Conservation (phyloP, 2,113 vertebrate species). For the Erythrocercus mccallii region DNA sequence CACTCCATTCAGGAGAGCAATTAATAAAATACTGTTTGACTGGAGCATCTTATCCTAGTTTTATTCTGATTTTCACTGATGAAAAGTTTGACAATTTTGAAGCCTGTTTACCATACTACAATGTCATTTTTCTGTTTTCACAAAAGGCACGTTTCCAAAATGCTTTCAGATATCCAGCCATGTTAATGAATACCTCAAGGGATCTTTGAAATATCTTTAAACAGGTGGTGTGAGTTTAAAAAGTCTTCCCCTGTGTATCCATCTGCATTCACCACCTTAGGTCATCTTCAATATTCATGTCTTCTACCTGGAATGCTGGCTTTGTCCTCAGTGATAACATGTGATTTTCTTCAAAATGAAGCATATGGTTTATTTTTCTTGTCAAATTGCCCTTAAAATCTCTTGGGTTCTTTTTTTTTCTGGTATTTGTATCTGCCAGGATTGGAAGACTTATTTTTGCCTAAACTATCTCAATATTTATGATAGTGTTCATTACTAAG, state of each 20-base stretch:
- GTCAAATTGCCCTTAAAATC: neutral
- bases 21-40: neutral
- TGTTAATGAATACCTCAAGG: neutral
- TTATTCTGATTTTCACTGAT: neutral
- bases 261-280: neutral
- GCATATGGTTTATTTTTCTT: neutral
- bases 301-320: neutral
- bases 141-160: neutral
- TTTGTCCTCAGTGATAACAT: neutral
- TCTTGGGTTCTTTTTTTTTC: neutral
- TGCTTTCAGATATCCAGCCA: neutral
- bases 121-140: neutral
- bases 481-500: neutral
- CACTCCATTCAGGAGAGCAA: fast-evolving
- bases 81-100: neutral
- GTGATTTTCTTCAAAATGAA: neutral
- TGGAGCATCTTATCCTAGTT: neutral
- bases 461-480: neutral
- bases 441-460: neutral
- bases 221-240: neutral
- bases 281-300: neutral
- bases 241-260: neutral
- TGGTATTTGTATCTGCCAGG: neutral
- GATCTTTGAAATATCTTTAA: neutral
- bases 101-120: neutral